Conservation (phyloP, 2,113 vertebrate genomes). For the Daubentonia madagascariensis region DNA sequence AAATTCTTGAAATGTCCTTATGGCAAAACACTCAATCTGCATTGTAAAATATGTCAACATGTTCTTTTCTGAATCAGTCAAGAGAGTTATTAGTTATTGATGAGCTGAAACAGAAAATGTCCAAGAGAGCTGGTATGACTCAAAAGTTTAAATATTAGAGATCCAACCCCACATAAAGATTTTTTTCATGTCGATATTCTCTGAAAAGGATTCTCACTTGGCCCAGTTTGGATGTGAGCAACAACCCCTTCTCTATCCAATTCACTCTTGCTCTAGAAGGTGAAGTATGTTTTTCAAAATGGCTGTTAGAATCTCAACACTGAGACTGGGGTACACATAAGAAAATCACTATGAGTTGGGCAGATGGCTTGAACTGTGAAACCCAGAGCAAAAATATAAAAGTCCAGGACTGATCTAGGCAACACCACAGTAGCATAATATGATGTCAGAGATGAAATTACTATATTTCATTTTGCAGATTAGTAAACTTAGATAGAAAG, state of each 20-base stretch:
- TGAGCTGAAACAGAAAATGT: too few relatives aligned
- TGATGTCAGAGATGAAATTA: neutral
- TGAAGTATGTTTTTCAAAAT: neutral
- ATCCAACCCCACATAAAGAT: neutral
- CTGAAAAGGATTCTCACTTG: neutral
- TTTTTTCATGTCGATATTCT: neutral
- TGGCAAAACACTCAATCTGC: too few relatives aligned
- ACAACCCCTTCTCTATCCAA: neutral
- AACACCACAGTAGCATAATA: neutral
- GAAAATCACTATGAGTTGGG: neutral
- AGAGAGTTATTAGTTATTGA: too few relatives aligned
- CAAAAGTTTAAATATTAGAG: neutral
- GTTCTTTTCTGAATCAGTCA: too few relatives aligned
- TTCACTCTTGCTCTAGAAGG: neutral
- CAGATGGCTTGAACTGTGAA: neutral
- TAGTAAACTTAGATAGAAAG: neutral
- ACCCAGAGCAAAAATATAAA: neutral
- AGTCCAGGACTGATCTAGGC: neutral
- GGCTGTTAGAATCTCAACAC: too few relatives aligned
- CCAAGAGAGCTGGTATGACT: too few relatives aligned
- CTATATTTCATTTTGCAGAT: neutral
- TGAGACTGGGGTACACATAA: neutral
- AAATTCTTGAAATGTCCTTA: too few relatives aligned
- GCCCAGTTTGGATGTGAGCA: neutral
- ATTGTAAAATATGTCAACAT: too few relatives aligned